Evolutionary conservation across 2,113 vertebrate species (phyloP), one percentile per base, ranked within the genome.

Genomic region (Chaetorhynchus papuensis): DNA sequence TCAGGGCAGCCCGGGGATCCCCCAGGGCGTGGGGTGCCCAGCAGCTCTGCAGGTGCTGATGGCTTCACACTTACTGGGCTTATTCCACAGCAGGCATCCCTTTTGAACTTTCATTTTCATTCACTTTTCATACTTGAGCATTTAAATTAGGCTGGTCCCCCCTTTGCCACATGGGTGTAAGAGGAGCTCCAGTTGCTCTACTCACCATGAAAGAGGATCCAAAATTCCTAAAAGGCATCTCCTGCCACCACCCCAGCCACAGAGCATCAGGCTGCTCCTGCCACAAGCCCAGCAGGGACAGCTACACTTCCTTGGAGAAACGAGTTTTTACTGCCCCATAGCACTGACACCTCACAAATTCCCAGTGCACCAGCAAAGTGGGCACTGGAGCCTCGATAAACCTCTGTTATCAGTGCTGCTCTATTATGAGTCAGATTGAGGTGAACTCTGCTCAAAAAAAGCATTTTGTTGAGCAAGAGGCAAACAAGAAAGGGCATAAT

Each of bases 351-450:
- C 11, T 1, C 63, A 42, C 19, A 49, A 76, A 56, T 72, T 80
- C 63, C 53, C 28, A 39, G 44, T 24, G 26, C 44, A 64, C 49
- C 49, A 60, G 16, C 66, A 69, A 52, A 75, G 23, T 10, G 49
- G 47, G 11, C 44, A 21, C 65, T 50, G 52, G 23, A 64, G 24
- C 21, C 30, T 47, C 41, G 52, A 44, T 37, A 60, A 77, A 35
- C 24, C 6, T 39, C 49, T 60, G 0, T 11, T 11, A 23, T 49
- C 33, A 76, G 70, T 0, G 0, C 30, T 57, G 31, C 53, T 76
- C 35, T 75, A 18, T 33, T 80, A 23, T 16, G 30, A 69, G 33
- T 45, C 57, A 33, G 70, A 83, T n/a, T 26, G 33, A 90, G 41
- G 20, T 23, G 14, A 83, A 80, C 33, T 70, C 47, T 47, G 13